Base-by-base conservation (phyloP, 23 tunicate species). In the Phallusia fumigata region DNA sequence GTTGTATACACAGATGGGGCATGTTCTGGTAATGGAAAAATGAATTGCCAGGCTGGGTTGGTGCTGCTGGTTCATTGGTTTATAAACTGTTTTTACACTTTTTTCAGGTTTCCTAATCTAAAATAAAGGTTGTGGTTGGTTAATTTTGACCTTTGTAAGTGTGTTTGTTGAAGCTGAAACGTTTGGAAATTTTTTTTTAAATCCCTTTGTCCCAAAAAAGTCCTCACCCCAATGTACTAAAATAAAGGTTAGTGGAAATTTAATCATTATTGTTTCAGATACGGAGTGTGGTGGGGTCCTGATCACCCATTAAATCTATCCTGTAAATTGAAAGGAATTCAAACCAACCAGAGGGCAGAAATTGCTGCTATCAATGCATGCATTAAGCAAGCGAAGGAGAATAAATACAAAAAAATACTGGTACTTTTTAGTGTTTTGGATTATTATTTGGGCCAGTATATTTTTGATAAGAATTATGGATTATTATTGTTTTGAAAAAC, bases 1-100 rank as follows among this genome's bases (percentile, higher is more conserved):
- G 83, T 86, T 5, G 94, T 94, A 30, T 94, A 82, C 87, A 94
- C 98, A 10, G 98, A 94, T 83, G 98, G 98, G n/a, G 98, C 98
- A 26, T 94, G 98, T 79, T 86, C 98, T 0, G 83, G 79, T 18
- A 94, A 94, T 80, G 94, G 94, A 0, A 79, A 72, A 32, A 75
- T 30, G 34, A 82, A 65, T 33, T n/a, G 77, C 53, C 33, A 32
- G n/a, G 98, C 98, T 40, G 98, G 98, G 83, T 87, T 52, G 50
- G 53, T 74, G 24, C 26, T 35, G n/a, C 16, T 19, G 15, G 76
- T n/a, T n/a, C n/a, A n/a, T n/a, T n/a, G n/a, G n/a, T 40, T 40
- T 3, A 40, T 40, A 40, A 40, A 40, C 47, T n/a, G n/a, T n/a
- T n/a, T n/a, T n/a, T n/a, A n/a, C n/a, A n/a, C n/a, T n/a, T n/a